Conservation (phyloP, 1,140 invertebrate species). For the silkworm (Bombyx mori) region DNA sequence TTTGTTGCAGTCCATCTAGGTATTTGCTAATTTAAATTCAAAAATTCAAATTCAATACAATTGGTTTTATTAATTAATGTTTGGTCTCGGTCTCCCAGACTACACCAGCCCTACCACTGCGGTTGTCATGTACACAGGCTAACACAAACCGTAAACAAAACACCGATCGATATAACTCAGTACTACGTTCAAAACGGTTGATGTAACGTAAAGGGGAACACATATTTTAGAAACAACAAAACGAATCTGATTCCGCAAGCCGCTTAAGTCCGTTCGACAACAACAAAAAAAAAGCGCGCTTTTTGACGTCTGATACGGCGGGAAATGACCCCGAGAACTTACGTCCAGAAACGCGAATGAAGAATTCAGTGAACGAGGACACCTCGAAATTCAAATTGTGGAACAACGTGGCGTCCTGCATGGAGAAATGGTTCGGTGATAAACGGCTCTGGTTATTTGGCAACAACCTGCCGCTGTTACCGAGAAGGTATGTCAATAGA, state of each 20-base stretch:
- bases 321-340: slow-evolving; percentile 33
- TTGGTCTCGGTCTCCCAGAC: slow-evolving; percentile 13
- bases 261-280: neutral
- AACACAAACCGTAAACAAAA: slow-evolving; percentile 65
- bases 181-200: slow-evolving; percentile 42
- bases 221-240: neutral
- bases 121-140: slow-evolving; percentile 67
- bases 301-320: slow-evolving; percentile 34
- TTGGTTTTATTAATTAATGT: slow-evolving; percentile 6
- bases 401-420: slow-evolving; percentile 73
- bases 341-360: slow-evolving; percentile 48
- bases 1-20: no score
- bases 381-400: slow-evolving; percentile 46
- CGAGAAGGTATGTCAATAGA: slow-evolving; percentile 75
- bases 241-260: neutral
- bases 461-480: slow-evolving; percentile 84
- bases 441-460: slow-evolving; percentile 89
- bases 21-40: no score
- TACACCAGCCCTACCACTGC: slow-evolving; percentile 41
- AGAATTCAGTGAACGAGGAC: slow-evolving; percentile 26
- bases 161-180: slow-evolving; percentile 56
- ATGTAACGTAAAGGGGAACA: slow-evolving; percentile 37
- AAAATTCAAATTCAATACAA: neutral
- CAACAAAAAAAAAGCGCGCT: slow-evolving; percentile 6
- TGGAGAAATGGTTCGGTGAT: slow-evolving; percentile 92